Evolutionary conservation across 2,797 vertebrate species (phyloP), one percentile per base, ranked within the genome.

Genomic region (Danio tinwini): DNA sequence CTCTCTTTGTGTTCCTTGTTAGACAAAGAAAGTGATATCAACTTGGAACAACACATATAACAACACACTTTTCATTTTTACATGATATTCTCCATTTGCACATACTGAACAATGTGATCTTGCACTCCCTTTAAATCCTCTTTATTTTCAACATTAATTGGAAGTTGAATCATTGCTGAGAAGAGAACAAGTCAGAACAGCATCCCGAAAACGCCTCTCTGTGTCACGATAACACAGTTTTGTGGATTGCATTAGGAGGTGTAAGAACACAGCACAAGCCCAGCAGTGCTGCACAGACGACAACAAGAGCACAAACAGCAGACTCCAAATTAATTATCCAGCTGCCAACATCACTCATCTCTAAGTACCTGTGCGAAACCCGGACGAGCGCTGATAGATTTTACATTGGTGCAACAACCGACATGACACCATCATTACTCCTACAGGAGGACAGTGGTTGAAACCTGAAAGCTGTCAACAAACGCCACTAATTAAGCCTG

Each of bases 401-500:
- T 70, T 64, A 73, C 78, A 77, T 8, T 29, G 69, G 73, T 47
- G 65, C 21, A 81, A 53, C 64, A 73, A 71, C 63, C 40, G 71
- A 70, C 72, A 70, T 68, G 29, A 65, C 70, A 68, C 52, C 76
- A 55, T 82, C 75, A 79, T 83, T 81, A 80, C 59, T 61, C 65
- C 44, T 17, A 64, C 39, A 64, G 49, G 68, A 71, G 50, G 52
- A 50, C 12, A 55, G 74, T 78, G 53, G 69, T 65, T 44, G 42
- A 80, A 76, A 42, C 69, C 83, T 55, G 29, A 19, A 83, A 68
- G 82, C 74, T 75, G 77, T 88, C 85, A 81, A 58, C 81, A 82
- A 85, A 85, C 49, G 50, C 85, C 67, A 78, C 90, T 94, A 93
- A 92, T 93, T 93, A 93, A 93, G 88, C 92, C 91, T 88, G 76